Evolutionary conservation across 2,888 invertebrate genomes (phyloP), one percentile per base, ranked within the genome.

Genomic region (Hirtodrosophila histrioides): DNA sequence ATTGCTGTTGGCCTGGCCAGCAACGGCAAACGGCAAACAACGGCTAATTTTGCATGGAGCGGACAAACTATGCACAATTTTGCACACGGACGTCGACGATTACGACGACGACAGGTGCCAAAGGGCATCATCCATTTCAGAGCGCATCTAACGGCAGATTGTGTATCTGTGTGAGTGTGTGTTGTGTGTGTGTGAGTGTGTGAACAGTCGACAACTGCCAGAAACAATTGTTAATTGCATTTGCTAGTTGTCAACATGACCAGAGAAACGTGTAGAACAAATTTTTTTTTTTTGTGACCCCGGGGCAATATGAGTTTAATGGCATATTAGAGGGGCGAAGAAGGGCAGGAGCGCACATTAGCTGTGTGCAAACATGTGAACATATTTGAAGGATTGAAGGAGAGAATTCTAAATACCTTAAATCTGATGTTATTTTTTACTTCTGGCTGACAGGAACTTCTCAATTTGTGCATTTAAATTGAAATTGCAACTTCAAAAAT

Each of bases 191-290:
- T 61, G 40, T 62, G 12, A 49, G 39, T 45, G 44, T 64, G 27
- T 39, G 50, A 31, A 43, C 50, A 65, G 48, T 62, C 61, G 65
- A 78, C 85, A 70, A 84, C 65, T 78, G 44, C 56, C 65, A 63
- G 71, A 67, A 66, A 87, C 88, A 89, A 88, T 83, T 89, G 88
- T 79, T 89, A 89, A 88, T 88, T 88, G 86, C 89, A 89, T 88
- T 89, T 83, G 73, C 75, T 66, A 79, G 76, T 85, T 87, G 87
- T 87, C 81, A 82, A 81, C 81, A 85, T 69, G 83, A 46, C 82
- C 82, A 81, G 75, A 61, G 58, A 70, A 70, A 78, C 67, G 65
- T 74, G 75, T 81, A 48, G 51, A 49, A 70, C 67, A 78, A 78
- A n/a, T n/a, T 17, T 17, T 17, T 17, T 17, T 77, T 80, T 80